Base-by-base conservation (phyloP, 2,113 vertebrate genomes). In the Nothoprocta perdicaria region DNA sequence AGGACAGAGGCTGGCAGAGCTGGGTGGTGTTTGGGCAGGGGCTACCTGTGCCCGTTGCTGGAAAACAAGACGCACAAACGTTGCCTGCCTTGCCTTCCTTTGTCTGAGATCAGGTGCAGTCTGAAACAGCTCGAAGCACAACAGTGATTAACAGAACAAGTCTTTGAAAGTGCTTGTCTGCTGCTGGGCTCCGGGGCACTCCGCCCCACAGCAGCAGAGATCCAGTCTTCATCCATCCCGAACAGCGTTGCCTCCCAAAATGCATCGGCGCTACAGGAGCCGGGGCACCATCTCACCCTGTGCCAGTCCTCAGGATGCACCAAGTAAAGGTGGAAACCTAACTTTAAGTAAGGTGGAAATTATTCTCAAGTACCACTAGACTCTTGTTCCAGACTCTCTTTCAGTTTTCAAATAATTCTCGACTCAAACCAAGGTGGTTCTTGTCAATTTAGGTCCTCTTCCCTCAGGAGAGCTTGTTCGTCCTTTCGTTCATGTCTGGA, bases 1-100 rank as follows among this genome's bases (percentile, higher is more conserved):
- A 67, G 82, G 88, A 84, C 21, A 60, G 40, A 91, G 58, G 79
- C 69, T 53, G 67, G 21, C 79, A 90, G 91, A 93, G 58, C 46
- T 84, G 40, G 14, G 84, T 66, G 24, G n/a, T 68, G 67, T 35
- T 27, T 50, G 50, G 50, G 24, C 21, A 48, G 45, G 53, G 40
- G 84, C 84, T 31, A 55, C 40, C 17, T 57, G 23, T 60, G 62
- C 52, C 65, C 80, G n/a, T 35, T 85, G 74, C 77, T 72, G 72
- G 74, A 93, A 82, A 82, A 67, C 35, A 79, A 80, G 26, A 89
- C 38, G 19, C 40, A 85, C 43, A 72, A 77, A 22, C 40, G 41
- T 84, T 63, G 41, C 68, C 65, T 93, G 79, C 40, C 61, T 91
- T 68, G 79, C 89, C 91, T 93, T 95, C 33, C 53, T 80, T 93